These are phyloP conservation scores for Acrossocheilus fasciatus DNA, from an alignment of 2,797 vertebrate genomes.

Conservation along the genomic window DNA sequence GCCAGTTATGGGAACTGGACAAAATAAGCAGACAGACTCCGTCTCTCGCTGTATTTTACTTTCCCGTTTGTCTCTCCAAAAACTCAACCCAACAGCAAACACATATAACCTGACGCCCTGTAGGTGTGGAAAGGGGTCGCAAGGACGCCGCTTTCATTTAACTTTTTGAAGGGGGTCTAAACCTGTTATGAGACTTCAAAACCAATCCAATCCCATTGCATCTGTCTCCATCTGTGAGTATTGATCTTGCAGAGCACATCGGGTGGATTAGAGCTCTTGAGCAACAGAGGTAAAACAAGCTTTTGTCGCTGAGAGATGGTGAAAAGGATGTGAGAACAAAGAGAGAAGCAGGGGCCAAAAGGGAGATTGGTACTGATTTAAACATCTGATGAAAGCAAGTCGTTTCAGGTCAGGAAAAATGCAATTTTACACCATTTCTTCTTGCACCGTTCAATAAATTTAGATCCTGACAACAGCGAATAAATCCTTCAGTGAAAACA, in stretches of 20 bases:
- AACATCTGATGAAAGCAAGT: constrained; percentile 38
- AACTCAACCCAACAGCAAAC: constrained; percentile 11
- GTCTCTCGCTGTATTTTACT: neutral
- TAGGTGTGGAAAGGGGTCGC: neutral
- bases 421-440: constrained; percentile 51
- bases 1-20: constrained; percentile 12
- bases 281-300: constrained; percentile 47
- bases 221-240: constrained; percentile 46
- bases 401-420: constrained; percentile 31
- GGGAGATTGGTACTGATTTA: constrained; percentile 21
- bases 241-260: constrained; percentile 43
- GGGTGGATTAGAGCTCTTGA: constrained; percentile 47
- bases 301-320: constrained; percentile 29
- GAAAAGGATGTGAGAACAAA: constrained; percentile 35
- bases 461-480: constrained; percentile 4
- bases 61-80: neutral
- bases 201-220: constrained; percentile 39
- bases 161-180: constrained; percentile 32
- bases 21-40: neutral
- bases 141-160: neutral
- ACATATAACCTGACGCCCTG: neutral
- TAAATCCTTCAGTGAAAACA: constrained; percentile 39
- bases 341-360: constrained; percentile 18
- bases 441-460: constrained; percentile 3
- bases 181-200: constrained; percentile 46